A percentile compares a stretch with the other conserved stretches of the same genome.
These are phyloP conservation scores for Ahaetulla prasina DNA, from an alignment of 2,113 vertebrate genomes.

Conservation along the genomic window DNA sequence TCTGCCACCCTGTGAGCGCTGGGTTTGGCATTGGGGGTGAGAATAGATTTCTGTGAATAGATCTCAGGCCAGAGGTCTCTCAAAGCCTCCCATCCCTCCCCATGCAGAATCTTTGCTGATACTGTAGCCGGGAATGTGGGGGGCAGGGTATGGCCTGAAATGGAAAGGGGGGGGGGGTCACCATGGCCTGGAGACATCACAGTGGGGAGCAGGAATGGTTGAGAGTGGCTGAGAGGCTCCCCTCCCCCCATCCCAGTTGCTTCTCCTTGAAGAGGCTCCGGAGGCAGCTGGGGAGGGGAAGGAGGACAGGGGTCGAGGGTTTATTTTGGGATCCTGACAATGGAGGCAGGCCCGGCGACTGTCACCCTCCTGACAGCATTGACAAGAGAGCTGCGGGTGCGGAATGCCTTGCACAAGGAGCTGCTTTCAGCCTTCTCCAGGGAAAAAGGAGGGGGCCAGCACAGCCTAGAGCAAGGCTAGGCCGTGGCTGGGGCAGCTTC, in stretches of 20 bases:
- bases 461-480: neutral
- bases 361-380: accelerated
- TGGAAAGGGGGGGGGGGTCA: neutral
- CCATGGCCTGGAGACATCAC: neutral
- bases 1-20: neutral
- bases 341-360: accelerated
- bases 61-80: no score
- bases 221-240: no score
- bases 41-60: neutral
- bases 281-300: accelerated
- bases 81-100: neutral
- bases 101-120: neutral
- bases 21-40: neutral
- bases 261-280: accelerated
- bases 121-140: neutral
- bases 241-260: neutral
- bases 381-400: neutral
- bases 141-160: neutral
- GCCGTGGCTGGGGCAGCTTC: neutral
- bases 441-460: neutral
- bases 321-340: slow-evolving; percentile 10
- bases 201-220: neutral
- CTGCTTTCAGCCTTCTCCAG: neutral
- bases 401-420: neutral
- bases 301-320: neutral